These are phyloP conservation scores for Tragelaphus imberbis DNA, from an alignment of 2,113 vertebrate genomes.

Conservation along the genomic window DNA sequence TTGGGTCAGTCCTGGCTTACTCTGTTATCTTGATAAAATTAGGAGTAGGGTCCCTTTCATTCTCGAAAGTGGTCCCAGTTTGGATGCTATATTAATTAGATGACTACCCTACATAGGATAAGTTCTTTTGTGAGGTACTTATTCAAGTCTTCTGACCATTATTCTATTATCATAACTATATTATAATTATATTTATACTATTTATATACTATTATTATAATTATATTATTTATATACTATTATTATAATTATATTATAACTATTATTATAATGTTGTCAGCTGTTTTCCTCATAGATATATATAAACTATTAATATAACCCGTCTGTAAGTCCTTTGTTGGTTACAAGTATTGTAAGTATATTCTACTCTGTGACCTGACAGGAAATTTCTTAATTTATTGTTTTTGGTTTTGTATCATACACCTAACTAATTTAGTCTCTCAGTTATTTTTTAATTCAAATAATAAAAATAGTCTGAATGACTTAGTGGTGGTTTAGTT, in stretches of 20 bases:
- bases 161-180: not conserved
- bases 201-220: too few relatives aligned
- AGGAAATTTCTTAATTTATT: not conserved
- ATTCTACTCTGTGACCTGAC: not conserved
- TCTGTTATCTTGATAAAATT: not conserved
- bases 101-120: not conserved
- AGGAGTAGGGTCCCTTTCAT: not conserved
- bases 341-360: not conserved
- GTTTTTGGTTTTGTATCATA: not conserved
- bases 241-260: not conserved
- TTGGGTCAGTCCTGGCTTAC: not conserved
- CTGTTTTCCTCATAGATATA: not conserved
- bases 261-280: not conserved
- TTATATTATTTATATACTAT: too few relatives aligned
- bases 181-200: too few relatives aligned
- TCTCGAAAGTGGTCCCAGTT: not conserved
- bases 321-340: not conserved
- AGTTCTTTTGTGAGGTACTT: not conserved
- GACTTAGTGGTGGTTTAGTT: not conserved
- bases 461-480: not conserved
- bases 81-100: not conserved
- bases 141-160: not conserved
- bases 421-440: not conserved
- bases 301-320: not conserved
- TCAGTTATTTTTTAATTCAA: not conserved